These are phyloP conservation scores for Neelides sp. DNA, from an alignment of 1,140 invertebrate genomes.

Conservation along the genomic window DNA sequence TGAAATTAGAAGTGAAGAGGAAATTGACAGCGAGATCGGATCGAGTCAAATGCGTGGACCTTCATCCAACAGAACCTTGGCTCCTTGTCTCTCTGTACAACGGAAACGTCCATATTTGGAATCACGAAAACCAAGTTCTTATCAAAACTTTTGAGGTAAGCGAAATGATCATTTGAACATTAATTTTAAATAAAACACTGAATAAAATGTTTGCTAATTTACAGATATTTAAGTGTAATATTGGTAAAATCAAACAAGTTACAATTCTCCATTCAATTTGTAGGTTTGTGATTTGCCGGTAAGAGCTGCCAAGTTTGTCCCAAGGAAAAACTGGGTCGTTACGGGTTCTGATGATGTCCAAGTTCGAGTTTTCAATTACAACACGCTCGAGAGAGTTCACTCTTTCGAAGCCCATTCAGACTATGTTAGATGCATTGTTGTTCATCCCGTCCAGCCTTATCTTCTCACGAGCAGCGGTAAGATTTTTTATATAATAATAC, in stretches of 20 bases:
- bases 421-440: constrained; percentile 88
- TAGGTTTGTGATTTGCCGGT: constrained; percentile 91
- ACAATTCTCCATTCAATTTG: constrained; percentile 21
- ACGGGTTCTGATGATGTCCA: constrained; percentile 95
- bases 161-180: constrained; percentile 2
- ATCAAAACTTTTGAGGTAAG: constrained; percentile 81
- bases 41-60: constrained; percentile 92
- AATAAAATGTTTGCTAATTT: background rate
- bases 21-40: constrained; percentile 94
- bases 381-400: constrained; percentile 90
- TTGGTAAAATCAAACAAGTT: background rate
- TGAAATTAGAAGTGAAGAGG: constrained; percentile 93
- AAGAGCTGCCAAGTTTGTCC: constrained; percentile 85
- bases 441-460: constrained; percentile 95
- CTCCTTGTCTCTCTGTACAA: constrained; percentile 95
- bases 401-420: constrained; percentile 97
- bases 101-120: constrained; percentile 99
- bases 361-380: constrained; percentile 95
- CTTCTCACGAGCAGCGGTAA: constrained; percentile 90
- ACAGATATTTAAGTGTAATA: background rate
- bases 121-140: constrained; percentile 83
- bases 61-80: constrained; percentile 96
- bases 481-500: no score
- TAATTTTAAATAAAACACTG: no score
- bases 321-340: constrained; percentile 96